A percentile compares a stretch with the other conserved stretches of the same genome.
These are phyloP conservation scores for Ormyrus pomaceus DNA, from an alignment of 2,888 invertebrate genomes.

Conservation along the genomic window DNA sequence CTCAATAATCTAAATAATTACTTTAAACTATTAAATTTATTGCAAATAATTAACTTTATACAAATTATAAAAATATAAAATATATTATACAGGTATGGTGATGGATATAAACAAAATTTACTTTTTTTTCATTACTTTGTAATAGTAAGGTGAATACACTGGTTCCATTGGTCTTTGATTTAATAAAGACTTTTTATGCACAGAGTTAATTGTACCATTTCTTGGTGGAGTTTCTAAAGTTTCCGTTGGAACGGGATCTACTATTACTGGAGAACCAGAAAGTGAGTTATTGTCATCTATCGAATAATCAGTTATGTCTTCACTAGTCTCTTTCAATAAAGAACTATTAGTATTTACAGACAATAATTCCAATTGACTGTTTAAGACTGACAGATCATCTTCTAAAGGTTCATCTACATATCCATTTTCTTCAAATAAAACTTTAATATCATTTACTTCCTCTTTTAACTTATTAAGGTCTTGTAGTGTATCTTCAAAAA, in stretches of 20 bases:
- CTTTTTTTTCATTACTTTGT: slow-evolving; percentile 48
- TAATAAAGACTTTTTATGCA: slow-evolving; percentile 7
- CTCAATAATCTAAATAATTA: background rate
- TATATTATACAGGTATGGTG: background rate
- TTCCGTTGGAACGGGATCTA: background rate
- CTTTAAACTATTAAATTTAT: background rate
- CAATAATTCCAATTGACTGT: slow-evolving; percentile 30
- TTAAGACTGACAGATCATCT: slow-evolving; percentile 30
- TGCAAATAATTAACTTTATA: slow-evolving; percentile 12
- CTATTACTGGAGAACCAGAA: background rate
- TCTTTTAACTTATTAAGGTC: slow-evolving; percentile 42
- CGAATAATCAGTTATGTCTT: slow-evolving; percentile 6
- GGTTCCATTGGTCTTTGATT: slow-evolving; percentile 46
- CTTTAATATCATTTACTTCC: slow-evolving; percentile 51
- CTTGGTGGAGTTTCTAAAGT: slow-evolving; percentile 3
- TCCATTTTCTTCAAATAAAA: slow-evolving; percentile 53
- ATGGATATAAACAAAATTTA: background rate
- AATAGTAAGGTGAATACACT: slow-evolving; percentile 49
- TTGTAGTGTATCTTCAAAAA: slow-evolving; percentile 45
- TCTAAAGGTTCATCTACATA: slow-evolving; percentile 46
- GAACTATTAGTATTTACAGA: slow-evolving; percentile 17
- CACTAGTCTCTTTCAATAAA: slow-evolving; percentile 2
- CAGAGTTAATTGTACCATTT: slow-evolving; percentile 4
- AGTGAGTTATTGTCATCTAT: slow-evolving; percentile 16
- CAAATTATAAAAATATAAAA: slow-evolving; percentile 20